Conservation (phyloP, 2,888 invertebrate genomes). For the Phalangium opilio region DNA sequence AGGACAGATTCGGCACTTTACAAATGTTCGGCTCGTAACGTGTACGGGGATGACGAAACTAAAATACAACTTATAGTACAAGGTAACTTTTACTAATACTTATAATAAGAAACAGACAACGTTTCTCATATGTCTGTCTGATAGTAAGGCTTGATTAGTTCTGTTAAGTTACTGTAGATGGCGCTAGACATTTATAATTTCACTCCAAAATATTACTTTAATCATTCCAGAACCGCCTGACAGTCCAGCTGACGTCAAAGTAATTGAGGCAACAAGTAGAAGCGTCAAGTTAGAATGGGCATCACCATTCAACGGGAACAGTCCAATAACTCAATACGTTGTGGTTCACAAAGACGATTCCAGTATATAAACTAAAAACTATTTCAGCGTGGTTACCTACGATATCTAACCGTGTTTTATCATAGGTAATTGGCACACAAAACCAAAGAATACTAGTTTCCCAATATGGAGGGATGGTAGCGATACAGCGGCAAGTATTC, state of each 20-base stretch:
- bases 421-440: slow-evolving; percentile 16
- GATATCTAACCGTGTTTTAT: no score
- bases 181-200: not conserved
- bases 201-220: not conserved
- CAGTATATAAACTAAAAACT: no score
- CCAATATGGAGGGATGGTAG: no score
- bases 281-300: slow-evolving; percentile 27
- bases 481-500: slow-evolving; percentile 16
- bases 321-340: slow-evolving; percentile 26
- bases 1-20: slow-evolving; percentile 19
- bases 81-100: slow-evolving; percentile 7
- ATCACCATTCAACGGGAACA: slow-evolving; percentile 31
- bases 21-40: slow-evolving; percentile 18
- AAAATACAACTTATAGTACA: slow-evolving; percentile 21
- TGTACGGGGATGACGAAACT: slow-evolving; percentile 21
- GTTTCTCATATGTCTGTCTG: no score
- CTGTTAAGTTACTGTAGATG: not conserved
- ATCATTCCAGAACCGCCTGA: slow-evolving; percentile 28
- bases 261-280: slow-evolving; percentile 25
- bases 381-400: no score
- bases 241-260: slow-evolving; percentile 25
- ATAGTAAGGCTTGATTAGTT: no score
- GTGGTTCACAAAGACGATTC: slow-evolving; percentile 28
- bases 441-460: slow-evolving; percentile 11
- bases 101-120: no score